Base-by-base conservation (phyloP, 2,113 vertebrate genomes). In the Passerina amoena region DNA sequence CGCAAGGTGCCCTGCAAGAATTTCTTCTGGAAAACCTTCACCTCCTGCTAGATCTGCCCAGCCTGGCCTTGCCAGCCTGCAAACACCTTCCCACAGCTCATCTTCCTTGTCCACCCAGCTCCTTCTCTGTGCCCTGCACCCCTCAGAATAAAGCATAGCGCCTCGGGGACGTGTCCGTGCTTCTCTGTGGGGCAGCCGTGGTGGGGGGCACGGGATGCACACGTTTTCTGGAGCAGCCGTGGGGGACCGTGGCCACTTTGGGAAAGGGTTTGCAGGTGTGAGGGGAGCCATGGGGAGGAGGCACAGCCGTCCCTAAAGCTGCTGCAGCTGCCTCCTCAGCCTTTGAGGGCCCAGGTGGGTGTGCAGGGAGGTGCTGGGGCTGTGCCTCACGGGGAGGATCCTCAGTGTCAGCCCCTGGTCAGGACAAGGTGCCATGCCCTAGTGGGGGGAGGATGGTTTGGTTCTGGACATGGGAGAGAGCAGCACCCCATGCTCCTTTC, bases 21-120 rank as follows among this genome's bases (percentile, higher is more conserved):
- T 96, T 99, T 99, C 98, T 99, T 99, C 98, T 99, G 99, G 99
- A 99, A 99, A 98, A 99, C 99, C 16, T 99, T 99, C 97, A 99
- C 98, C 35, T 98, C 98, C 71, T 99, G 99, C 97, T 99, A 99
- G 98, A 97, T 96, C 59, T 7, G 9, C 27, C 59, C 12, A 2
- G 56, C 53, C 54, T 61, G 47, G 66, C n/a, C 51, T 38, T 9
- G 22, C 44, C 3, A 45, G 4, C 28, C 82, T 2, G 2, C 19
- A 0, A 51, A 12, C 77, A 9, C 33, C 37, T 47, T n/a, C 25
- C 27, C 10, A 24, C 50, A 24, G 27, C 79, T 44, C 13, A 0
- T 24, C 66, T 1, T 28, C 31, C 54, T 66, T 11, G 24, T 40
- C 44, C 70, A 64, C 64, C 64, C 1, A 47, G 23, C 45, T 38